phyloP scores from a whole-genome alignment of 1,140 invertebrate species.

The Eueides isabella region DNA sequence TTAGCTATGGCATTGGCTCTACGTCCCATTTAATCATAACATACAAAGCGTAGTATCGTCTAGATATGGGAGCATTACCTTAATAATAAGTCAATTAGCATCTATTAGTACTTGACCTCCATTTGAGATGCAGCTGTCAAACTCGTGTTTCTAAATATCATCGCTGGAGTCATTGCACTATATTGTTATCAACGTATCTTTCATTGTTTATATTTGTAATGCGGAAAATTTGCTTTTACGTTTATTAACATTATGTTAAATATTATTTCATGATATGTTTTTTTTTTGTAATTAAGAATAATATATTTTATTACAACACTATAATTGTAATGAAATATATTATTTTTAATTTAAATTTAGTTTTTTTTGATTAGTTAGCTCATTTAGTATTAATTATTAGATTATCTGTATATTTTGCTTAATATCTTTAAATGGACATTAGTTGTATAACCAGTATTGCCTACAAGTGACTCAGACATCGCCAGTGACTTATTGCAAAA shows the following conservation, averaged over 20 bases:
- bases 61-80: neutral
- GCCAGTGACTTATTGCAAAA: too few relatives aligned
- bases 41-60: neutral
- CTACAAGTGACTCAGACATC: too few relatives aligned
- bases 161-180: neutral
- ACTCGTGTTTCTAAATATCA: neutral
- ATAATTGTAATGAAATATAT: neutral
- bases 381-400: too few relatives aligned
- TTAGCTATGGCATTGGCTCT: neutral
- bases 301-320: neutral
- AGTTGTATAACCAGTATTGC: too few relatives aligned
- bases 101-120: neutral
- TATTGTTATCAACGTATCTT: neutral
- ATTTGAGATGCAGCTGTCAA: neutral
- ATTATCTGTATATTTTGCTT: too few relatives aligned
- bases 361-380: too few relatives aligned
- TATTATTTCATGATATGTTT: conserved; percentile 1
- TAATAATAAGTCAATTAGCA: neutral
- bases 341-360: neutral
- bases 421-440: too few relatives aligned
- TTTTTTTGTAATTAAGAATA: too few relatives aligned
- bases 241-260: neutral
- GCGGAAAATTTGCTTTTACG: conserved; percentile 9
- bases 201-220: neutral
- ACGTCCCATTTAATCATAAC: neutral